phyloP scores from a whole-genome alignment of 2,797 vertebrate species.

The Acanthurus tractus region DNA sequence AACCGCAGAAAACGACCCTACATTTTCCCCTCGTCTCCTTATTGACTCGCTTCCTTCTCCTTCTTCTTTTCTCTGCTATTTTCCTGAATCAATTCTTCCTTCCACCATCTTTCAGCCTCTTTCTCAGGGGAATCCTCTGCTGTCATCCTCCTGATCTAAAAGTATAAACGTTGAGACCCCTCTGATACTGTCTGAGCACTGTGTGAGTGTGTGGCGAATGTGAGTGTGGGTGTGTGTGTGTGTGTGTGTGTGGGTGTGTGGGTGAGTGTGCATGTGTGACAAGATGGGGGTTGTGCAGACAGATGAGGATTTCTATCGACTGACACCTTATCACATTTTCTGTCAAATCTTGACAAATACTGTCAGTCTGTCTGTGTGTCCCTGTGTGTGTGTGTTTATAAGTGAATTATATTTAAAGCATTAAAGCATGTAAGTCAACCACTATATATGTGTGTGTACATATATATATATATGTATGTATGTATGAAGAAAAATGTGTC shows the following conservation, averaged over 20 bases:
- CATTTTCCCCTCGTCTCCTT: neutral
- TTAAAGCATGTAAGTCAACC: neutral
- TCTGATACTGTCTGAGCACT: slow-evolving; percentile 37
- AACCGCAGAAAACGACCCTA: neutral
- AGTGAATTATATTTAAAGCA: slow-evolving; percentile 13
- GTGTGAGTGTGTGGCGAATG: neutral
- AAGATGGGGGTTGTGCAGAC: slow-evolving; percentile 48
- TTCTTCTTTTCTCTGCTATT: neutral
- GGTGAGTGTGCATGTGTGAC: slow-evolving; percentile 24
- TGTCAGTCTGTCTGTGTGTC: slow-evolving; percentile 35
- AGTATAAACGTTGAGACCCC: slow-evolving; percentile 48
- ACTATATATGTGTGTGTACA: too few relatives aligned
- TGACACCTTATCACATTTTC: slow-evolving; percentile 63
- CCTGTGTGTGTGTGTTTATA: slow-evolving; percentile 2
- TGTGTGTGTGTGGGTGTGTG: slow-evolving; percentile 10
- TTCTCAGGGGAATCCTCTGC: slow-evolving; percentile 37
- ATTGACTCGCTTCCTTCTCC: neutral
- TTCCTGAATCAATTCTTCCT: slow-evolving; percentile 7
- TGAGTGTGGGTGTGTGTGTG: neutral
- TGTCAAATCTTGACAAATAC: slow-evolving; percentile 64
- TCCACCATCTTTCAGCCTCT: slow-evolving; percentile 16
- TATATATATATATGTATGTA: too few relatives aligned
- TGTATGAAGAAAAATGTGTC: too few relatives aligned
- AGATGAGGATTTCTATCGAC: slow-evolving; percentile 28
- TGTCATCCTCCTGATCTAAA: slow-evolving; percentile 59